Conservation (phyloP, 92 coral and sea anemone species). For the Palythoa caribaeorum region DNA sequence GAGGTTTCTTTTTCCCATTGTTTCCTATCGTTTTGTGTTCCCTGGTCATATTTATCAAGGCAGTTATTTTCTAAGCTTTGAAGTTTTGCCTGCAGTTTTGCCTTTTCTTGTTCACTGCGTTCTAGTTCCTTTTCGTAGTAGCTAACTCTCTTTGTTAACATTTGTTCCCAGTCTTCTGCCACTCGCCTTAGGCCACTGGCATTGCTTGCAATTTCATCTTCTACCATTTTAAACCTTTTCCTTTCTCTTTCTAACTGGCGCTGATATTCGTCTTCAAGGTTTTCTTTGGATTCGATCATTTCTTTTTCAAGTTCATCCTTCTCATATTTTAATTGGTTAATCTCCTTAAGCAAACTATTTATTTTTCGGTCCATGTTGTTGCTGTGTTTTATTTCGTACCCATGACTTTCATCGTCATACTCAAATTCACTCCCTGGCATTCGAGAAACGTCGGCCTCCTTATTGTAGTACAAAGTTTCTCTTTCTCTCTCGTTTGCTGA, state of each 20-base stretch:
- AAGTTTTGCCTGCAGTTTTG: neutral
- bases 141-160: constrained; percentile 65
- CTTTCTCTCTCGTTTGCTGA: constrained; percentile 63
- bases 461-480: constrained; percentile 64
- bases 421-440: constrained; percentile 27
- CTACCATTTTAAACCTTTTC: constrained; percentile 47
- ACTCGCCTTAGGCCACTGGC: constrained; percentile 64
- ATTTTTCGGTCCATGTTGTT: constrained; percentile 48
- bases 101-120: constrained; percentile 63
- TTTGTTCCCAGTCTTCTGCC: constrained; percentile 78
- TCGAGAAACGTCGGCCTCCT: constrained; percentile 47
- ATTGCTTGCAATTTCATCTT: constrained; percentile 64
- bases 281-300: constrained; percentile 48
- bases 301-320: constrained; percentile 65
- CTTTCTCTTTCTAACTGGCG: constrained; percentile 54
- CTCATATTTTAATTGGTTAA: constrained; percentile 52
- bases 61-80: neutral
- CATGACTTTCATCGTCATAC: constrained; percentile 51
- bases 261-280: constrained; percentile 53
- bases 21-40: neutral
- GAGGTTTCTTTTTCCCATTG: neutral
- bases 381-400: constrained; percentile 58
- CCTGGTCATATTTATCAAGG: neutral
- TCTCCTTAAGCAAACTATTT: constrained; percentile 41
- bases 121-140: constrained; percentile 73